These are phyloP conservation scores for Phocoena sinus DNA, from an alignment of 2,113 vertebrate species.

Conservation along the genomic window DNA sequence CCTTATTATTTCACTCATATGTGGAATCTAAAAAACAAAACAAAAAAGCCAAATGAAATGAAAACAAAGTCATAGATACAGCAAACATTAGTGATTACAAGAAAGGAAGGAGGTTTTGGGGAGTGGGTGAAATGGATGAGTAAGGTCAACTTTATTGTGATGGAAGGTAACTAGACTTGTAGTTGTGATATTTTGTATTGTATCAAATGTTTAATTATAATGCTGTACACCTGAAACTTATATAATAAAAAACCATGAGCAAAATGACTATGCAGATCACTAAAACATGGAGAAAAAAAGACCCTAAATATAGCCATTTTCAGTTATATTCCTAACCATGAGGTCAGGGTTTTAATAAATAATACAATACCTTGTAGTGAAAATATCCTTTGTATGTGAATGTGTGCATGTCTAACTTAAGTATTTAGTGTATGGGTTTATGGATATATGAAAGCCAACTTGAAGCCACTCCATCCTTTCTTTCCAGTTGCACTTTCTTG, in stretches of 20 bases:
- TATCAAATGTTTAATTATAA: neutral
- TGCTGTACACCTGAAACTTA: neutral
- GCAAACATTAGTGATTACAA: neutral
- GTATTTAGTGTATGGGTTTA: neutral
- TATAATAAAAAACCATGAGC: neutral
- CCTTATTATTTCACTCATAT: too few species aligned
- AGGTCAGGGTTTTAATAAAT: neutral
- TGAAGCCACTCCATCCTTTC: neutral
- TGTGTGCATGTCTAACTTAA: neutral
- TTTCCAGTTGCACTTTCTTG: neutral
- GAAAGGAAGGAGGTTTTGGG: neutral
- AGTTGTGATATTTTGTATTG: neutral
- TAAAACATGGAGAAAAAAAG: neutral
- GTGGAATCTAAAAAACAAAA: too few species aligned
- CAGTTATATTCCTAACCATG: neutral
- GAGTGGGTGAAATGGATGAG: neutral
- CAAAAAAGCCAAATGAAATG: too few species aligned
- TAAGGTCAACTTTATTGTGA: neutral
- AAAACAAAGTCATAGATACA: neutral
- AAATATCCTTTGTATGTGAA: neutral
- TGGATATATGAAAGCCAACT: neutral
- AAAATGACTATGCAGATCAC: neutral
- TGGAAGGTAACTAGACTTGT: neutral
- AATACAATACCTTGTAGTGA: neutral
- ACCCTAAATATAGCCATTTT: neutral